phyloP scores from a whole-genome alignment of 2,797 vertebrate genomes.

The Fringilla coelebs region DNA sequence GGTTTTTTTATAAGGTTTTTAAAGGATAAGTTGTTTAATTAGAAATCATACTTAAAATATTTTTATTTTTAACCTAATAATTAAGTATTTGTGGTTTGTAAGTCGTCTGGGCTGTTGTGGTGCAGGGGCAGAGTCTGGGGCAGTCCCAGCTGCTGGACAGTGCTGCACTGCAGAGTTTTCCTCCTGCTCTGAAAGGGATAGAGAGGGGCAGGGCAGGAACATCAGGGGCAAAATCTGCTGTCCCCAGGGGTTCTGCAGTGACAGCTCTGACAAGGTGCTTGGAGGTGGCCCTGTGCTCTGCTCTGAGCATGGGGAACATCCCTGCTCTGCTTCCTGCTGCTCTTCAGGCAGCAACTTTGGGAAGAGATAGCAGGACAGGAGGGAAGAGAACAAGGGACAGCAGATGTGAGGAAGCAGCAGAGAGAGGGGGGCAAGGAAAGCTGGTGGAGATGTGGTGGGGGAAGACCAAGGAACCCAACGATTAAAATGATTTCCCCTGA shows the following conservation, averaged over 20 bases:
- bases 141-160: not conserved
- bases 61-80: not conserved
- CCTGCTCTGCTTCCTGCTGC: not conserved
- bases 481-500: not conserved
- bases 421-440: not conserved
- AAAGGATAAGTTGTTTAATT: not conserved
- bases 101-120: not conserved
- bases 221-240: not conserved
- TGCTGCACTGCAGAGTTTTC: not conserved
- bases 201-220: not conserved
- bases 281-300: not conserved
- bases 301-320: not conserved
- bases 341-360: not conserved
- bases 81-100: not conserved
- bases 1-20: not conserved
- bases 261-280: not conserved
- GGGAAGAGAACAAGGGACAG: not conserved
- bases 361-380: not conserved
- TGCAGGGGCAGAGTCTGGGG: not conserved
- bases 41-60: not conserved
- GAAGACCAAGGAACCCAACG: not conserved
- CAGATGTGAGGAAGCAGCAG: not conserved
- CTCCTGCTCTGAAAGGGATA: fast-evolving
- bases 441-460: not conserved
- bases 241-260: not conserved